Base-by-base conservation (phyloP, 2,113 vertebrate species). In the Calonectris borealis region DNA sequence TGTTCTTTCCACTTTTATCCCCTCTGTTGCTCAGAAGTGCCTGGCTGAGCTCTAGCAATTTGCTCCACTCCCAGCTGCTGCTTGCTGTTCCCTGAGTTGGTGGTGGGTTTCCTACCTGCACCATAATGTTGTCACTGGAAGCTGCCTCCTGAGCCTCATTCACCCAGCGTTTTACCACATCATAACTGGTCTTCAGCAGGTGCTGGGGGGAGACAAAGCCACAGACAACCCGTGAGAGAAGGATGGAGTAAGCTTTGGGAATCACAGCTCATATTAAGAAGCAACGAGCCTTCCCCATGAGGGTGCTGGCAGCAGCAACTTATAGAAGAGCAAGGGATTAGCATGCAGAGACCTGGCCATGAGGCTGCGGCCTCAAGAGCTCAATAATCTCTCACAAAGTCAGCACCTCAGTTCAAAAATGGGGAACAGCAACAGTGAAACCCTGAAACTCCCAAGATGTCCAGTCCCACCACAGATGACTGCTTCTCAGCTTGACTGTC, bases 111-210 rank as follows among this genome's bases (percentile, higher is more conserved):
- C 98, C 97, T 95, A 99, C 98, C 98, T 99, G 98, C 46, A 99
- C 98, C 98, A 99, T 99, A 95, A 98, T 98, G 46, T 98, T 99
- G 85, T 99, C 98, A 52, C 98, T 98, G 81, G 98, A 99, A 22
- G 98, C 98, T 4, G 98, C 98, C 83, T 99, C 98, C 87, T 99
- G 98, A 80, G 98, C 98, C 91, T 99, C 98, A 0, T 99, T 98
- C 90, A 98, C 98, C 98, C 98, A 98, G 60, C 98, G 98, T 92
- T 99, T 99, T 21, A 99, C 98, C 85, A 99, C 97, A 9, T 99
- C 98, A 2, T 98, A 98, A 93, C 98, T 98, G 82, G 97, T 98
- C 96, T 98, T 99, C 88, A 99, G 95, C 90, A 99, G 97, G 92
- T 99, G 98, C 98, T 99, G 93, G 3, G 36, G 68, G 38, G 38